Base-by-base conservation (phyloP, 2,113 vertebrate genomes). In the Artemisiospiza belli region DNA sequence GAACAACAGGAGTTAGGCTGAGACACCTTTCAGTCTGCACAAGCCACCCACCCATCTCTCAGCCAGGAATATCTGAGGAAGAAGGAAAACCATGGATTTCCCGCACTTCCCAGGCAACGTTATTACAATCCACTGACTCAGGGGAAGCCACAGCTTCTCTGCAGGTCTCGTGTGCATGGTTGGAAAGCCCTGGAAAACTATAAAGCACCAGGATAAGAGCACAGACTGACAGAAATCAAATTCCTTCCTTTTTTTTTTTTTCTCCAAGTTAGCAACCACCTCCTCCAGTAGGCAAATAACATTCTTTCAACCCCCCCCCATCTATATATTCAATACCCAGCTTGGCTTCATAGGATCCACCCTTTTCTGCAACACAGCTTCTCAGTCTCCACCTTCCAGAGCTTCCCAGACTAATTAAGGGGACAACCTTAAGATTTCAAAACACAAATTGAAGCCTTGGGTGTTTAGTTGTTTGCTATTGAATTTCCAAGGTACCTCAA, bases 121-220 rank as follows among this genome's bases (percentile, higher is more conserved):
- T 37, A 35, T 51, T 33, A 33, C 19, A 43, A 13, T 22, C 2
- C 4, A 10, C n/a, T 35, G 52, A 41, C 9, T 27, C 16, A 28
- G 12, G 37, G 19, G 4, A 70, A 66, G 62, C 11, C 44, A 18
- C 46, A 69, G 9, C 47, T 80, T 44, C n/a, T 37, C 41, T 24
- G 15, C 25, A 15, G 1, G 1, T 33, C 41, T 37, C 47, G 35
- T 2, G 0, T 16, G 22, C 7, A 5, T 10, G 12, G 5, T 1
- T 81, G 62, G 30, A 80, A 78, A 92, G 35, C 37, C 43, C n/a
- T 67, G 23, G 54, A 61, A 88, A 79, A 52, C 15, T 15, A 19
- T 12, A 7, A 20, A 74, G 43, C 28, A 33, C 10, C 14, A 68
- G 46, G 11, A 68, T 17, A 54, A 30, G 16, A 68, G 25, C 39